These are phyloP conservation scores for Eurosta solidaginis DNA, from an alignment of 1,140 invertebrate species.

Conservation along the genomic window DNA sequence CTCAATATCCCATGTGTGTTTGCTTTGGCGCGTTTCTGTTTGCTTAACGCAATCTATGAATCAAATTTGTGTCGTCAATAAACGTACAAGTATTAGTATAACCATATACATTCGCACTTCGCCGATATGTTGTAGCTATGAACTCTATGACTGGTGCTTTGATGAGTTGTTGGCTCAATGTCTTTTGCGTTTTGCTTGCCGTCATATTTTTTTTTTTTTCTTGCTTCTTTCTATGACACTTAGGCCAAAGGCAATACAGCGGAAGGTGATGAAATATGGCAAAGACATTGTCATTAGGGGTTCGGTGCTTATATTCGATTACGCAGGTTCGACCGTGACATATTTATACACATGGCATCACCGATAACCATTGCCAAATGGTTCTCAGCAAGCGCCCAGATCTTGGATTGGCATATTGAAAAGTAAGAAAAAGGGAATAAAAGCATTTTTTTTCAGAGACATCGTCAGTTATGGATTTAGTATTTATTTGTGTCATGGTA, in stretches of 20 bases:
- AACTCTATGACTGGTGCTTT: not conserved
- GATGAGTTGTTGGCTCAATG: not conserved
- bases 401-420: no score
- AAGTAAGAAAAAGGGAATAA: no score
- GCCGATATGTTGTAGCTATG: not conserved
- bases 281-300: not conserved
- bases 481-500: not conserved
- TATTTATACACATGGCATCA: no score
- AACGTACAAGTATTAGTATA: not conserved
- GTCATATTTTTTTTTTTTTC: no score
- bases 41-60: not conserved
- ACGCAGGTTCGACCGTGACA: not conserved
- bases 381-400: no score
- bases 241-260: not conserved
- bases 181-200: not conserved
- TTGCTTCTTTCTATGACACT: conserved; percentile 1
- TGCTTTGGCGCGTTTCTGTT: not conserved
- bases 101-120: not conserved
- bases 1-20: not conserved
- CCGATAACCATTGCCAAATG: no score
- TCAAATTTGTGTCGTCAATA: not conserved
- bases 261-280: conserved; percentile 15
- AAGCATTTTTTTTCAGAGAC: no score
- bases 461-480: not conserved
- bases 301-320: not conserved